Base-by-base conservation (phyloP, 92 coral and sea anemone species). In the Porites divaricata region DNA sequence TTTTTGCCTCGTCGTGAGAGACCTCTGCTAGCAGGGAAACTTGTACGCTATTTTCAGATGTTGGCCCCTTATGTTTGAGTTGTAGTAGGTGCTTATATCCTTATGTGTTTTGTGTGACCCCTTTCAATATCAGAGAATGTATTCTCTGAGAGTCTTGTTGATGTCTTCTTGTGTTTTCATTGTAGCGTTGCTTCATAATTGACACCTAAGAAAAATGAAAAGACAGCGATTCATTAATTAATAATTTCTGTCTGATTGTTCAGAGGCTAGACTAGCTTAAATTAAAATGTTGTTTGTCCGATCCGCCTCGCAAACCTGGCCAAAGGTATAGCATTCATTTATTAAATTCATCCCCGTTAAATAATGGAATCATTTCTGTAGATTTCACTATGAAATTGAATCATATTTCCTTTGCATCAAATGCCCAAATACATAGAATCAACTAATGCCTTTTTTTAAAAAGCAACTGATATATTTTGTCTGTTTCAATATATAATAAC, bases 71-170 rank as follows among this genome's bases (percentile, higher is more conserved):
- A 28, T 16, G 1, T 9, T 41, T 19, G 23, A 1, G 66, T 77
- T 21, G 16, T 11, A 20, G 10, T 53, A 53, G 16, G 59, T 54
- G 70, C 22, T 23, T 65, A 21, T 17, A 61, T n/a, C 65, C 5
- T 77, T 48, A 57, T 19, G 9, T 51, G 75, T n/a, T 17, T 71
- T 58, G 69, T 80, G 75, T 80, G 85, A 56, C 48, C 77, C 51
- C 25, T 71, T 78, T 81, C 72, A 58, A 41, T 49, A 23, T 48
- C 64, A 9, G 21, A 54, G 25, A 20, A 0, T 26, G 64, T 3
- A 23, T 45, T 28, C 66, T 26, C 6, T 4, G 13, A 10, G 12
- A 9, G 13, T 11, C 9, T 64, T 67, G 9, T n/a, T 59, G 19
- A 14, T 41, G 23, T 49, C 19, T 63, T 11, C 8, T 22, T 67